Evolutionary conservation across 2,888 invertebrate genomes (phyloP).

Genomic region (Pterostichus madidus): DNA sequence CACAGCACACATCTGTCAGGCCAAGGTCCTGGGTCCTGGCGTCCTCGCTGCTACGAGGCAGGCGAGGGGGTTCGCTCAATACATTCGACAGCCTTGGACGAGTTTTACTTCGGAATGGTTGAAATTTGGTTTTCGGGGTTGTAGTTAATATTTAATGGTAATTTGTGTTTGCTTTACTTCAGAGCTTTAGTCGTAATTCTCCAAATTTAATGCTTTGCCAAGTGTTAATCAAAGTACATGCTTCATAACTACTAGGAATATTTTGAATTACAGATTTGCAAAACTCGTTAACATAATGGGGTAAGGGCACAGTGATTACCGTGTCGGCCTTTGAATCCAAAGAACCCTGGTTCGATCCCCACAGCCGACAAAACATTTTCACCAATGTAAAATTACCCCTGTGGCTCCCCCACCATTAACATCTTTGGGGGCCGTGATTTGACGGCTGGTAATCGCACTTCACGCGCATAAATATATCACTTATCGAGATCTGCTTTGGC

Average conservation of each 20-base stretch:
- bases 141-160: constrained; percentile 14
- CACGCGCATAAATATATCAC: too few relatives aligned
- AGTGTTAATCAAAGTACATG: background rate
- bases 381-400: too few relatives aligned
- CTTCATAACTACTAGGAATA: too few relatives aligned
- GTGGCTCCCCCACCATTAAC: too few relatives aligned
- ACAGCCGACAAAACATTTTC: too few relatives aligned
- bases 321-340: too few relatives aligned
- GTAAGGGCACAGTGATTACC: too few relatives aligned
- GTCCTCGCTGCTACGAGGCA: background rate
- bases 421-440: too few relatives aligned
- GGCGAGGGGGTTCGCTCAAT: constrained; percentile 6
- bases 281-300: too few relatives aligned
- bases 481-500: too few relatives aligned
- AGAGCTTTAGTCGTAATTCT: background rate
- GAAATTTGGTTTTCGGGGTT: constrained; percentile 26
- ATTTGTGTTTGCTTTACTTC: constrained; percentile 4
- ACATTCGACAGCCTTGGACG: constrained; percentile 57
- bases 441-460: too few relatives aligned
- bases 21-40: constrained; percentile 49
- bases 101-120: constrained; percentile 36
- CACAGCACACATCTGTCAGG: constrained; percentile 61
- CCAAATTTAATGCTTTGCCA: background rate
- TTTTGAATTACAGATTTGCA: background rate
- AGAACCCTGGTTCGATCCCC: too few relatives aligned